Evolutionary conservation across 2,113 vertebrate genomes (phyloP).

Genomic region (Cololabis saira): DNA sequence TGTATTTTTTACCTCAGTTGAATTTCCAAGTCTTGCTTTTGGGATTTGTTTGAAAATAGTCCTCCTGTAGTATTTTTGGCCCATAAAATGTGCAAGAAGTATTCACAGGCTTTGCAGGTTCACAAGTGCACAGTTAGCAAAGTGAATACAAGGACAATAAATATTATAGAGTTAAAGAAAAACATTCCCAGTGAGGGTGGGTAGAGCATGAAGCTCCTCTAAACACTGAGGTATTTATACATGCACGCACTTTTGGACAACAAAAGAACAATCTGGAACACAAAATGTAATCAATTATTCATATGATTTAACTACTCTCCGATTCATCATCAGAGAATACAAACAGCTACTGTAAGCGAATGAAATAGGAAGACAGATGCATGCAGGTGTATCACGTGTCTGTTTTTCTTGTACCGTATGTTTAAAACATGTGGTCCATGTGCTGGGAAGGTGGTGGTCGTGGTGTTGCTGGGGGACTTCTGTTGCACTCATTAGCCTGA

Average conservation of each 20-base stretch:
- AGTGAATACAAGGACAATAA: not conserved
- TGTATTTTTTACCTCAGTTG: no score
- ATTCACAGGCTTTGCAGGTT: not conserved
- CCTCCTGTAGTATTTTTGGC: not conserved
- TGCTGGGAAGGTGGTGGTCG: conserved; percentile 1
- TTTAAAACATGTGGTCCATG: conserved; percentile 30
- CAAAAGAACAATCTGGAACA: conserved; percentile 37
- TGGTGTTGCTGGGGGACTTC: conserved; percentile 26
- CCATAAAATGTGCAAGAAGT: not conserved
- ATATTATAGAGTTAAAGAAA: no score
- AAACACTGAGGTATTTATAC: not conserved
- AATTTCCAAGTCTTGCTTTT: no score
- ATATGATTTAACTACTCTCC: conserved; percentile 28
- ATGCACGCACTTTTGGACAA: not conserved
- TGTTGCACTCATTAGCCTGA: conserved; percentile 69
- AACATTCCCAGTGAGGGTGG: no score
- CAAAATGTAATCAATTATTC: conserved; percentile 50
- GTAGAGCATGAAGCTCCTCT: not conserved
- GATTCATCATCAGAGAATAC: conserved; percentile 51
- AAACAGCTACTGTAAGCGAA: conserved; percentile 46
- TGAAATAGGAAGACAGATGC: conserved; percentile 30
- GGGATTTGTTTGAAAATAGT: no score
- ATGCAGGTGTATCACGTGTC: conserved; percentile 14
- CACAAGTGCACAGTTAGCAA: no score
- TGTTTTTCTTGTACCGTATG: conserved; percentile 26